Evolutionary conservation across 2,797 vertebrate genomes (phyloP).

Genomic region (Falco naumanni): DNA sequence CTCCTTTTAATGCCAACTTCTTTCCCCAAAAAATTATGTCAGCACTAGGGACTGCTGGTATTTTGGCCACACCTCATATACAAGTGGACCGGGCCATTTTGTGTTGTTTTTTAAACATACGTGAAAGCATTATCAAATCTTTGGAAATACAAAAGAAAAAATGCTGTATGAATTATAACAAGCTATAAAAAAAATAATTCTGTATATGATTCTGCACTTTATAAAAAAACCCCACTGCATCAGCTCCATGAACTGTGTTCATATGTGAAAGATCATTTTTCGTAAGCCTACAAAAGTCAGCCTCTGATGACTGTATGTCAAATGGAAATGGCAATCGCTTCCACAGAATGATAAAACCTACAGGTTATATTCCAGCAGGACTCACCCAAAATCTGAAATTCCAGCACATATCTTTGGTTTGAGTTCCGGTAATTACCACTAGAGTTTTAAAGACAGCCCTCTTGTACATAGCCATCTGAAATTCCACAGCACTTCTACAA

Average conservation of each 20-base stretch:
- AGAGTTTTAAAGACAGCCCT: not conserved
- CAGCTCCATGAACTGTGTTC: not conserved
- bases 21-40: not conserved
- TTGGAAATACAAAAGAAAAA: not conserved
- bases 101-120: not conserved
- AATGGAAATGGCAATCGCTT: not conserved
- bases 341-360: not conserved
- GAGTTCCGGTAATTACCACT: not conserved
- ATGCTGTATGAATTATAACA: not conserved
- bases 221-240: not conserved
- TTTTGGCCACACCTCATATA: not conserved
- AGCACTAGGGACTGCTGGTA: not conserved
- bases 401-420: not conserved
- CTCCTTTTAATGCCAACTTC: not conserved
- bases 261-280: not conserved
- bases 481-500: not conserved
- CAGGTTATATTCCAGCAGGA: not conserved
- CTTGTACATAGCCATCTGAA: not conserved
- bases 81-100: not conserved
- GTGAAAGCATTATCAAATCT: not conserved
- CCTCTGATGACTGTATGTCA: not conserved
- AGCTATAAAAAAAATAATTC: not conserved
- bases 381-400: not conserved
- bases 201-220: not conserved
- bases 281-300: not conserved